phyloP scores from a whole-genome alignment of 92 coral and sea anemone species.

The Siderastrea siderea region DNA sequence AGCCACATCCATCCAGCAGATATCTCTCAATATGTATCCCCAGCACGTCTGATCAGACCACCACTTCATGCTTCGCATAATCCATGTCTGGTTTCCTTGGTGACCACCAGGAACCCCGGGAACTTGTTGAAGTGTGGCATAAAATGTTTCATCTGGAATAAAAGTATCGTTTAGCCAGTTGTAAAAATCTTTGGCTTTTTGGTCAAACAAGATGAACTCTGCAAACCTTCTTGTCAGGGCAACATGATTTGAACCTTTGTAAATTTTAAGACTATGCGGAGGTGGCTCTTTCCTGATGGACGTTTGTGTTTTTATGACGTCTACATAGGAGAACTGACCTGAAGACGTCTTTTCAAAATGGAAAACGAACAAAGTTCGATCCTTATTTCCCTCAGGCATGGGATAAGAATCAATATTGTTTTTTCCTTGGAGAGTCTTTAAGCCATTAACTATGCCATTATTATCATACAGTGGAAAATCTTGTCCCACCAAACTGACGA shows the following conservation, averaged over 20 bases:
- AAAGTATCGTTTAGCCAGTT: slow-evolving; percentile 52
- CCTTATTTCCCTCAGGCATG: background rate
- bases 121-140: slow-evolving; percentile 25
- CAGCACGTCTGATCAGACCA: background rate
- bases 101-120: slow-evolving; percentile 11
- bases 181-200: slow-evolving; percentile 43
- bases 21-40: background rate
- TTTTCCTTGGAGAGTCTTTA: slow-evolving; percentile 40
- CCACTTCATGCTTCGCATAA: background rate
- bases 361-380: background rate
- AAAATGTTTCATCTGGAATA: slow-evolving; percentile 54
- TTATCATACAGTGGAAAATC: slow-evolving; percentile 75
- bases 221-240: slow-evolving; percentile 43
- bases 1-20: background rate
- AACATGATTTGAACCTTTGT: slow-evolving; percentile 59
- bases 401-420: slow-evolving; percentile 39
- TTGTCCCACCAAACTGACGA: slow-evolving; percentile 65
- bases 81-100: background rate
- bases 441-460: slow-evolving; percentile 51
- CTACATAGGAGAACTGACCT: background rate
- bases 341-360: background rate
- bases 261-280: slow-evolving; percentile 30
- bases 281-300: slow-evolving; percentile 20
- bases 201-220: slow-evolving; percentile 18
- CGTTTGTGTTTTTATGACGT: background rate